Conservation (phyloP, 2,113 vertebrate species). For the Salvelinus alpinus region DNA sequence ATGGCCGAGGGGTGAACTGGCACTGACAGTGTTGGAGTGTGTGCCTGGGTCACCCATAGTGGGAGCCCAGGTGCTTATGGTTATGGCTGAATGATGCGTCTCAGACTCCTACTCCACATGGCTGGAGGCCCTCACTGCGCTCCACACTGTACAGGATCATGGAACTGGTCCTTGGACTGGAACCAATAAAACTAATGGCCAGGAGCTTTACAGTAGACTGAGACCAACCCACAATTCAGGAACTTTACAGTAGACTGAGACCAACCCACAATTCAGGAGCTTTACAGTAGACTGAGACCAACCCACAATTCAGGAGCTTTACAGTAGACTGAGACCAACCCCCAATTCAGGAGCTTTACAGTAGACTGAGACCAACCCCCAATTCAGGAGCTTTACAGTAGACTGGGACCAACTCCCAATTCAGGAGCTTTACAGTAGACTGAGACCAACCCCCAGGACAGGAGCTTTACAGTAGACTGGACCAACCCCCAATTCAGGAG, state of each 20-base stretch:
- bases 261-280: too few species aligned
- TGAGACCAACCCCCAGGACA: too few species aligned
- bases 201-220: constrained; percentile 20
- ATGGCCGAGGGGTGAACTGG: constrained; percentile 46
- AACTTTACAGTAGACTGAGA: too few species aligned
- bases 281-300: too few species aligned
- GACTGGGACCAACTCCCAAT: too few species aligned
- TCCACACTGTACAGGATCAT: constrained; percentile 30
- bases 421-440: too few species aligned
- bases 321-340: too few species aligned
- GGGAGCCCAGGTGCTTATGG: constrained; percentile 39
- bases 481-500: too few species aligned
- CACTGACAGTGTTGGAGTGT: constrained; percentile 11
- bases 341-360: too few species aligned
- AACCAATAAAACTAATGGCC: constrained; percentile 38
- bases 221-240: constrained; percentile 7
- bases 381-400: too few species aligned
- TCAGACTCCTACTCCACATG: background rate
- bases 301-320: too few species aligned
- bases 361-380: too few species aligned
- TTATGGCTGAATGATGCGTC: constrained; percentile 19
- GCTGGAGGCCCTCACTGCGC: constrained; percentile 26
- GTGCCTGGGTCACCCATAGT: constrained; percentile 8
- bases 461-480: background rate
- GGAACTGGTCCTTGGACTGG: constrained; percentile 28